phyloP scores from a whole-genome alignment of 2,888 invertebrate genomes.

The Hirtodrosophila alboralis region DNA sequence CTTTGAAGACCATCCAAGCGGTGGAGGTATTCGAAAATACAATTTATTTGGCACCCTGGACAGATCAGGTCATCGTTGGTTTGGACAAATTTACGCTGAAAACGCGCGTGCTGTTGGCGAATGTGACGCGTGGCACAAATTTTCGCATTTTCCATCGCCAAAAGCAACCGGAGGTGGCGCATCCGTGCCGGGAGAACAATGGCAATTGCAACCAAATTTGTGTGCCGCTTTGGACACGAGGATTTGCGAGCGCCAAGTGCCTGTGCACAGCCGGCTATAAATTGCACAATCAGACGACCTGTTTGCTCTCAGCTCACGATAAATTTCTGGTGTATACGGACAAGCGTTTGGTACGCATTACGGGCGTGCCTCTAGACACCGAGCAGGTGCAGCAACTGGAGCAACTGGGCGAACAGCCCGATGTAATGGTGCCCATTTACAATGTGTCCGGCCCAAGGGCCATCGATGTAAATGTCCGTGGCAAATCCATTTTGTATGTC shows the following conservation, averaged over 20 bases:
- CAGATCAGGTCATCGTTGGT: constrained; percentile 87
- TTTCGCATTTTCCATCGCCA: constrained; percentile 91
- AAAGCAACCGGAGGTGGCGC: constrained; percentile 89
- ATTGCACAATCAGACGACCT: constrained; percentile 86
- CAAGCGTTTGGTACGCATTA: constrained; percentile 89
- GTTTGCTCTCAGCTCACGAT: constrained; percentile 86
- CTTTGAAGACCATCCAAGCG: constrained; percentile 86
- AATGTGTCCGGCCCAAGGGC: constrained; percentile 85
- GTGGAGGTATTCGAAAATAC: constrained; percentile 90
- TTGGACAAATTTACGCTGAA: constrained; percentile 86
- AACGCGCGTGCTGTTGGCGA: constrained; percentile 84
- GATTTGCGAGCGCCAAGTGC: constrained; percentile 87
- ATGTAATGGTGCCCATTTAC: constrained; percentile 89
- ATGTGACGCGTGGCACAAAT: constrained; percentile 87
- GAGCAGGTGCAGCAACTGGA: constrained; percentile 73
- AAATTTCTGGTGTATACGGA: constrained; percentile 88
- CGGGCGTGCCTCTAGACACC: constrained; percentile 85
- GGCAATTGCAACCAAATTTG: constrained; percentile 92
- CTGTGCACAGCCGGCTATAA: constrained; percentile 90
- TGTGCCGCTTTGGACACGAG: constrained; percentile 87
- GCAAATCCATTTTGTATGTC: constrained; percentile 88
- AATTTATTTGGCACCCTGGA: constrained; percentile 90
- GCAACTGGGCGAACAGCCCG: constrained; percentile 74
- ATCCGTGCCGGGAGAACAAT: constrained; percentile 88
- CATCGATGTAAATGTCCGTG: constrained; percentile 88